Conservation (phyloP, 1,140 invertebrate genomes). For the Conus ventricosus region DNA sequence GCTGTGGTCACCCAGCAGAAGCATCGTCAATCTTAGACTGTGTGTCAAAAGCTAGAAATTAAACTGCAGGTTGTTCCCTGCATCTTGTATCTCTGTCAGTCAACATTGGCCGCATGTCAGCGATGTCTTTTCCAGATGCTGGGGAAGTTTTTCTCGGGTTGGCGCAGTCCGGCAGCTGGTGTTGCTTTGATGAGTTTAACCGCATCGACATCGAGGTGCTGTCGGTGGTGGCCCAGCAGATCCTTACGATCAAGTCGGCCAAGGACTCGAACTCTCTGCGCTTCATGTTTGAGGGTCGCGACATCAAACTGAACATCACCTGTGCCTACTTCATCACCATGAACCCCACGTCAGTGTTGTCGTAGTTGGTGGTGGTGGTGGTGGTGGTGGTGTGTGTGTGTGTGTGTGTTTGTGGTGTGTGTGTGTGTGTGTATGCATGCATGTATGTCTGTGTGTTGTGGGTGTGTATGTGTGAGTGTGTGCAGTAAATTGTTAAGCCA, state of each 20-base stretch:
- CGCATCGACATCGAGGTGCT: slow-evolving; percentile 91
- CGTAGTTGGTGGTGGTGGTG: too few relatives aligned
- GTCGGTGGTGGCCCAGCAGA: slow-evolving; percentile 81
- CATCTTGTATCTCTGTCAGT: too few relatives aligned
- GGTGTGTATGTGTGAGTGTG: too few relatives aligned
- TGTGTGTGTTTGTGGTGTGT: background rate
- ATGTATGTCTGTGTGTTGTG: too few relatives aligned
- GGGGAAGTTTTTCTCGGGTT: slow-evolving; percentile 86
- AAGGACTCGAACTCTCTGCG: slow-evolving; percentile 64
- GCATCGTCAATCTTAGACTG: too few relatives aligned
- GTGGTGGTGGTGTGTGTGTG: background rate
- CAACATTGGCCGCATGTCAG: too few relatives aligned
- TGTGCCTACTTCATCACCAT: slow-evolving; percentile 75
- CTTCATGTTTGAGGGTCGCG: slow-evolving; percentile 74
- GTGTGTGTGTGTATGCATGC: too few relatives aligned
- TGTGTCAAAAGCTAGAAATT: too few relatives aligned
- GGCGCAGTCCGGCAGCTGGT: slow-evolving; percentile 91
- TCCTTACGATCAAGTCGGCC: slow-evolving; percentile 72
- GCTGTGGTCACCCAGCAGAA: too few relatives aligned
- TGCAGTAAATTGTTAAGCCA: too few relatives aligned
- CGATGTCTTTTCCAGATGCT: slow-evolving; percentile 56
- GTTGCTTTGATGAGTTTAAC: slow-evolving; percentile 94
- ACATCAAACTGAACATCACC: slow-evolving; percentile 71
- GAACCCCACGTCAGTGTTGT: slow-evolving; percentile 84
- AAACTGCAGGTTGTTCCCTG: too few relatives aligned